Base-by-base conservation (phyloP, 2,888 invertebrate genomes). In the Tachina grossa region DNA sequence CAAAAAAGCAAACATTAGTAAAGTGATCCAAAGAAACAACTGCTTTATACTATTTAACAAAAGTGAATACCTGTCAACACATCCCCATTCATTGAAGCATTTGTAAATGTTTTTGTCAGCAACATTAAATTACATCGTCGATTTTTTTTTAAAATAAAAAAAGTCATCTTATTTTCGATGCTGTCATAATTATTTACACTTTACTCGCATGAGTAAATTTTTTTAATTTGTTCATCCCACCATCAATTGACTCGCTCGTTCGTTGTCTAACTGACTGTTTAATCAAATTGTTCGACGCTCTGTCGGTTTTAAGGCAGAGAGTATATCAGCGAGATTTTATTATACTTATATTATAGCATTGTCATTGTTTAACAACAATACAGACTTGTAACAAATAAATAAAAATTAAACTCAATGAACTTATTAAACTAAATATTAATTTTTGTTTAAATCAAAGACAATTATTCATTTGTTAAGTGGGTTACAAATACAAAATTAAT, bases 321-420 rank as follows among this genome's bases (percentile, higher is more conserved):
- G 16, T 41, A 3, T 41, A 39, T 68, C 51, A 53, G 47, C 5
- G 47, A 47, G 13, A 39, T 66, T 76, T 66, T 57, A 51, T 9
- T 72, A 31, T 19, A n/a, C n/a, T n/a, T n/a, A 16, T 57, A 16
- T 22, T 31, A 65, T 53, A 11, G 53, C 16, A 66, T 65, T 55
- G 55, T 72, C 65, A 57, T 83, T 82, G 79, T 72, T 79, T 65
- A 53, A 79, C 39, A 80, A 31, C 39, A 49, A 74, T 45, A 59
- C 11, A 31, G 11, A 22, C 47, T 55, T 72, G 47, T 39, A 61
- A 74, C 49, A 41, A 81, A 55, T 41, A 14, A 66, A 72, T 39
- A 71, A 63, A 77, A 53, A 13, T 66, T 68, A 49, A 79, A 80
- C 65, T 71, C 75, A 80, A 45, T 84, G 84, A 84, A 84, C 76